phyloP scores from a whole-genome alignment of 1,140 invertebrate genomes.

The Telenomus remus region DNA sequence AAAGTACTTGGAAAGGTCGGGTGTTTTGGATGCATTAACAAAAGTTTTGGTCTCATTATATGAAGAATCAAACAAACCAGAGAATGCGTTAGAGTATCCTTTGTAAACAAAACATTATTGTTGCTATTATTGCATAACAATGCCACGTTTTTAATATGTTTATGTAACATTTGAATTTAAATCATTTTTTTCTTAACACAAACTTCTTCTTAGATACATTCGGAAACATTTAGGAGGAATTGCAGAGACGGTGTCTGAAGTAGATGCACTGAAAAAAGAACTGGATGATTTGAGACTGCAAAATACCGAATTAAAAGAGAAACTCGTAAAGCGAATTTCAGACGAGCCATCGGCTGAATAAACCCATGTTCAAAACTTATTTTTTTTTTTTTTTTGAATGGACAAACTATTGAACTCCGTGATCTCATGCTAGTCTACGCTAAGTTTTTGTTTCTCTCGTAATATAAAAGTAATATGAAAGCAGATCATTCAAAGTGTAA shows the following conservation, averaged over 20 bases:
- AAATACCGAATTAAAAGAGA: slow-evolving; percentile 78
- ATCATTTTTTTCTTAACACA: slow-evolving; percentile 54
- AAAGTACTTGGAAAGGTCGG: slow-evolving; percentile 92
- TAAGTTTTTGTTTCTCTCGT: slow-evolving; percentile 36
- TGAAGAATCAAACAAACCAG: slow-evolving; percentile 93
- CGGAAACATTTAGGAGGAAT: slow-evolving; percentile 72
- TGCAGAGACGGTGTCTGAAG: slow-evolving; percentile 64
- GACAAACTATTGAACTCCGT: slow-evolving; percentile 4
- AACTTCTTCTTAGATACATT: slow-evolving; percentile 69
- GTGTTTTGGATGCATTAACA: slow-evolving; percentile 92
- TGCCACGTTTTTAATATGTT: no score
- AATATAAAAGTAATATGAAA: slow-evolving; percentile 42
- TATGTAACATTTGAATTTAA: slow-evolving; percentile 4
- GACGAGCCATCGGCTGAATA: slow-evolving; percentile 57
- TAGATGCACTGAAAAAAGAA: slow-evolving; percentile 73
- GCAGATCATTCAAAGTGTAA: slow-evolving; percentile 5
- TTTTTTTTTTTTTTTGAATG: slow-evolving; percentile 10
- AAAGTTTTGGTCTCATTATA: slow-evolving; percentile 92
- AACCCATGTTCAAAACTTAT: slow-evolving; percentile 12
- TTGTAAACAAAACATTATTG: slow-evolving; percentile 40
- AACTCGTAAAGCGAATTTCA: slow-evolving; percentile 71
- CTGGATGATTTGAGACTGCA: slow-evolving; percentile 77
- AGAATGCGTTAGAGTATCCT: slow-evolving; percentile 90
- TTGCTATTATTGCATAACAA: neutral
- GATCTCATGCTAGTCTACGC: slow-evolving; percentile 61